phyloP scores from a whole-genome alignment of 1,140 invertebrate genomes.

The Ceratitis capitata region DNA sequence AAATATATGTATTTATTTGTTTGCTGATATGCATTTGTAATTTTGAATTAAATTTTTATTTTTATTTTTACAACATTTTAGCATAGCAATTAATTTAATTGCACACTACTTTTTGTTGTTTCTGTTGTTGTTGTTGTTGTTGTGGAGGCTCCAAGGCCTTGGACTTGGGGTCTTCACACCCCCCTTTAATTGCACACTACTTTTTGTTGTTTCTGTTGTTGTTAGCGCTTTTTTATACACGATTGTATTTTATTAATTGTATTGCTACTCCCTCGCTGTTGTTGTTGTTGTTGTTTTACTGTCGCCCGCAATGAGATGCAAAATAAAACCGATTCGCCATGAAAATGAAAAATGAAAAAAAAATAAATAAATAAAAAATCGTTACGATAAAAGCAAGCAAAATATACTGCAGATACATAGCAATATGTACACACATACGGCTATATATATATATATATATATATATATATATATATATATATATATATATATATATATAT shows the following conservation, averaged over 20 bases:
- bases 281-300: not conserved
- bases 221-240: not conserved
- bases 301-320: constrained; percentile 31
- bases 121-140: not conserved
- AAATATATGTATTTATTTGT: not conserved
- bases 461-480: too few relatives aligned
- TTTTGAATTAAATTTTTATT: too few relatives aligned
- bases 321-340: constrained; percentile 12
- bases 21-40: not conserved
- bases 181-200: constrained; percentile 20
- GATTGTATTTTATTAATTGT: not conserved
- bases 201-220: not conserved
- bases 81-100: constrained; percentile 32
- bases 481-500: too few relatives aligned
- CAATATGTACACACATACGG: constrained; percentile 1
- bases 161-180: too few relatives aligned
- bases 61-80: constrained; percentile 28
- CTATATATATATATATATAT: too few relatives aligned
- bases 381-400: not conserved
- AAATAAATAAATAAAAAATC: too few relatives aligned
- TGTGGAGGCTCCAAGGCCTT: too few relatives aligned
- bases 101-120: not conserved
- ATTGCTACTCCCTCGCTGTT: not conserved
- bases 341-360: too few relatives aligned
- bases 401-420: too few relatives aligned